phyloP scores from a whole-genome alignment of 2,797 vertebrate genomes.

The Hipposideros larvatus region DNA sequence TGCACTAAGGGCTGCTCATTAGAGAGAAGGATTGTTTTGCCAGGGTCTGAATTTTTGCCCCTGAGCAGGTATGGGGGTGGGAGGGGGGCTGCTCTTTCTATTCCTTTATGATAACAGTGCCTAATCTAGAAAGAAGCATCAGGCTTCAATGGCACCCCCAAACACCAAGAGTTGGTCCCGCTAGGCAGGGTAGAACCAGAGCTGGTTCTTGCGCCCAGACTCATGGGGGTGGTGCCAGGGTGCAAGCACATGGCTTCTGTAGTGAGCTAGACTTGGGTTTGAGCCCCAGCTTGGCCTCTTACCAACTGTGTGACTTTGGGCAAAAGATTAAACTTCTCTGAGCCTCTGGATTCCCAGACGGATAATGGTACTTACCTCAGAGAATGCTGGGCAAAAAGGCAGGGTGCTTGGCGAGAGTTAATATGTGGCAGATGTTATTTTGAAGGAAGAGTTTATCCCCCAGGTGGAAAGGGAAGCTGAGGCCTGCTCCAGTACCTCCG shows the following conservation, averaged over 20 bases:
- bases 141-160: not conserved
- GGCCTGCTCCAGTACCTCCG: not conserved
- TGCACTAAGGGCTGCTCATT: no score
- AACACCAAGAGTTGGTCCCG: not conserved
- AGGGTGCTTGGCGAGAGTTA: not conserved
- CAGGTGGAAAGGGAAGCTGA: not conserved
- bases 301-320: not conserved
- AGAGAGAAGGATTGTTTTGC: not conserved
- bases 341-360: not conserved
- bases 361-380: not conserved
- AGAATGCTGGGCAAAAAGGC: not conserved
- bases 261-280: not conserved
- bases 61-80: not conserved
- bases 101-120: not conserved
- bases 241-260: not conserved
- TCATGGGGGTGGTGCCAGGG: not conserved
- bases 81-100: not conserved
- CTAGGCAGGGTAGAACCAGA: not conserved
- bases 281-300: not conserved
- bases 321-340: not conserved
- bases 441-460: not conserved
- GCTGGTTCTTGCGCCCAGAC: not conserved
- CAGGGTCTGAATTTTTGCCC: not conserved
- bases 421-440: not conserved
- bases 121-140: not conserved